Evolutionary conservation across 2,888 invertebrate species (phyloP).

Genomic region (Chloromyia formosa): DNA sequence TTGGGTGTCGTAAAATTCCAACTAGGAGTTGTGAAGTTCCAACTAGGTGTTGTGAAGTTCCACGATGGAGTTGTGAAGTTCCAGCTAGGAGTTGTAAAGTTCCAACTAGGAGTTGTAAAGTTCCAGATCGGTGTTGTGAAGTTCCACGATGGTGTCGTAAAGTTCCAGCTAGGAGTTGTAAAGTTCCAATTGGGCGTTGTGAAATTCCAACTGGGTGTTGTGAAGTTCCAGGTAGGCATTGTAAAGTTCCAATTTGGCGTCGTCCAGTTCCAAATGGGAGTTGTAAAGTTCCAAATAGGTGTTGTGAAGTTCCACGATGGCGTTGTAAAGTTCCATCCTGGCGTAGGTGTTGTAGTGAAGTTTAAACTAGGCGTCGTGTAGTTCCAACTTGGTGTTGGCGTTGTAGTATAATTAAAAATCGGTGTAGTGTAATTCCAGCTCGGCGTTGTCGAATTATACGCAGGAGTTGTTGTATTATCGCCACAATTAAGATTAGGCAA

Average conservation of each 20-base stretch:
- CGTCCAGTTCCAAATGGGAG: neutral
- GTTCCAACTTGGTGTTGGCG: neutral
- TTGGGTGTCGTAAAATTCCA: neutral
- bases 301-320: slow-evolving; percentile 6
- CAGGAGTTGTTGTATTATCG: neutral
- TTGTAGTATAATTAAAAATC: neutral
- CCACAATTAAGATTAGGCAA: neutral
- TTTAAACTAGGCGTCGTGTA: neutral
- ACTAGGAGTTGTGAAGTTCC: neutral
- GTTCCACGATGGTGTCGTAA: slow-evolving; percentile 7
- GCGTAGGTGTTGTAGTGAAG: slow-evolving; percentile 1
- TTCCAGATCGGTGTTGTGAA: slow-evolving; percentile 14
- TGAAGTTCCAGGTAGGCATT: neutral
- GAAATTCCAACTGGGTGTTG: slow-evolving; percentile 9
- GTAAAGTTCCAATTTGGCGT: slow-evolving; percentile 3
- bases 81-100: slow-evolving; percentile 7
- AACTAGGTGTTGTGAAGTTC: slow-evolving; percentile 12
- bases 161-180: neutral
- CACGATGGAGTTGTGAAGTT: neutral
- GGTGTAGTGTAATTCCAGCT: neutral
- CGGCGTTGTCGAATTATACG: neutral
- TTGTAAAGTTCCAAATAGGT: neutral
- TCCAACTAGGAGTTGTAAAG: neutral
- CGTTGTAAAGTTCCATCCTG: slow-evolving; percentile 5
- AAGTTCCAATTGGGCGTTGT: neutral